Conservation (phyloP, 2,797 vertebrate species). For the Catamblyrhynchus diadema region DNA sequence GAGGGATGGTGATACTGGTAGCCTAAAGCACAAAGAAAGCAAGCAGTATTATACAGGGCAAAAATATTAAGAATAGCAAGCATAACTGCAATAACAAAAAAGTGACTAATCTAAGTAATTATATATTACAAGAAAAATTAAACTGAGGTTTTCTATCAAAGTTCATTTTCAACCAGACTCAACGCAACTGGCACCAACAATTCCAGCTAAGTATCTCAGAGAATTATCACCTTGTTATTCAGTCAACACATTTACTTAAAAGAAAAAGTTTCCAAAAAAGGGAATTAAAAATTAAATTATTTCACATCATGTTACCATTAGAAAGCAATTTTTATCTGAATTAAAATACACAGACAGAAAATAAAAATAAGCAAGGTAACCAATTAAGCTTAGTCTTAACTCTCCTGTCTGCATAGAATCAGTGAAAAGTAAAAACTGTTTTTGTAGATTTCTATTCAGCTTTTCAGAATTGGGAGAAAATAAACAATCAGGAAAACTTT, state of each 20-base stretch:
- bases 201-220: not conserved
- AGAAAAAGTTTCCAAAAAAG: not conserved
- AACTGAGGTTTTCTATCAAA: not conserved
- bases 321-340: not conserved
- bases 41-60: not conserved
- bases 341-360: not conserved
- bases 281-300: not conserved
- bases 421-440: not conserved
- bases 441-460: not conserved
- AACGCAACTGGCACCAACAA: not conserved
- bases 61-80: not conserved
- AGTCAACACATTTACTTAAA: not conserved
- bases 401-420: not conserved
- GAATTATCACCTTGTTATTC: not conserved
- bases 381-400: not conserved
- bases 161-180: not conserved
- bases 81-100: not conserved
- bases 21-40: constrained; percentile 31
- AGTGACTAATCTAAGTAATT: not conserved
- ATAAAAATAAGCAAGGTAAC: not conserved
- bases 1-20: constrained; percentile 49
- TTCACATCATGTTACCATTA: not conserved
- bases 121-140: not conserved
- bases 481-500: not conserved
- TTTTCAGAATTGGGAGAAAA: not conserved